These are phyloP conservation scores for Stichodactyla helianthus DNA, from an alignment of 64 coral and sea anemone species.

Conservation along the genomic window DNA sequence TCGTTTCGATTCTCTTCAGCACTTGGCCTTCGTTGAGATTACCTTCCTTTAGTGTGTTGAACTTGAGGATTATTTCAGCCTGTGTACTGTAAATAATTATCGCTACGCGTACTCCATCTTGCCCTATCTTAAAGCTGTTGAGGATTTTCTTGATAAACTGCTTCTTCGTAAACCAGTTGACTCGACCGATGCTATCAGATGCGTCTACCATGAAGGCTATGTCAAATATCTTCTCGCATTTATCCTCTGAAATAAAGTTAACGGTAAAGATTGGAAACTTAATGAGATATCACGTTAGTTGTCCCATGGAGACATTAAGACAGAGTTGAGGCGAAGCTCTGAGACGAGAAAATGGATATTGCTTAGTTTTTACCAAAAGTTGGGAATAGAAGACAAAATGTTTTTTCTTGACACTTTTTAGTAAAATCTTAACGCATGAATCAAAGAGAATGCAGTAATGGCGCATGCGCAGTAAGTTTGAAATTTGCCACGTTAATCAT, in stretches of 20 bases:
- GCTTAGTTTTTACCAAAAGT: no score
- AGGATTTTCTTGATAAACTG: slow-evolving; percentile 39
- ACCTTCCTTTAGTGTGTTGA: slow-evolving; percentile 31
- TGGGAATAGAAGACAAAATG: no score
- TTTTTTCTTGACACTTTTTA: no score
- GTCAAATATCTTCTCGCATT: slow-evolving; percentile 34
- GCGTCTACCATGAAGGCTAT: slow-evolving; percentile 48
- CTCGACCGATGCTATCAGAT: slow-evolving; percentile 55
- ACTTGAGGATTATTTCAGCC: slow-evolving; percentile 33
- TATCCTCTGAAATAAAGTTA: not conserved
- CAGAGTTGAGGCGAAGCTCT: no score
- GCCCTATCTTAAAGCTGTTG: slow-evolving; percentile 14
- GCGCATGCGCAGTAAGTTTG: not conserved
- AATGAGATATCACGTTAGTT: no score
- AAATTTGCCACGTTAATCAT: not conserved
- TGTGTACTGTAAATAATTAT: slow-evolving; percentile 24
- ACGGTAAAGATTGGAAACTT: not conserved
- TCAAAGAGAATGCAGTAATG: not conserved
- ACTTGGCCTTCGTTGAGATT: slow-evolving; percentile 35
- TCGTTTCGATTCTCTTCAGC: not conserved
- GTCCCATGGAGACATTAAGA: no score
- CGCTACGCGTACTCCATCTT: slow-evolving; percentile 27
- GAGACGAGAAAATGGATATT: no score
- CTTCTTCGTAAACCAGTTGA: slow-evolving; percentile 36
- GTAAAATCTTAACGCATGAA: no score